Percentiles rank a stretch among this genome's conserved stretches.
These are phyloP conservation scores for Myotis planiceps DNA, from an alignment of 2,797 vertebrate species.

Conservation along the genomic window DNA sequence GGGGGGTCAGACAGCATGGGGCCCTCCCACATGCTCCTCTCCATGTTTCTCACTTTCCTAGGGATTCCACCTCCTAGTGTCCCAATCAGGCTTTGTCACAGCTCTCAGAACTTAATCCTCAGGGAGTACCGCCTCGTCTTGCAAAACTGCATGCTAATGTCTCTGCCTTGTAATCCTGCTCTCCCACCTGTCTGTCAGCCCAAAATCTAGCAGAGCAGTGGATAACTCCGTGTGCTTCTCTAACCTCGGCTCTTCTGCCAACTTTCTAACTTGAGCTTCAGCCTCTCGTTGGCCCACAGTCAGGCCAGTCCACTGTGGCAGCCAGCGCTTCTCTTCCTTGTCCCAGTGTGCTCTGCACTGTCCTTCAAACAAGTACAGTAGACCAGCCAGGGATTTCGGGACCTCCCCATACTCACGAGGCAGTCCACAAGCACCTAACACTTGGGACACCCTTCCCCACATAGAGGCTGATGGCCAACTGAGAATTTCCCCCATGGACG, in stretches of 20 bases:
- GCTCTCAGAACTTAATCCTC: background rate
- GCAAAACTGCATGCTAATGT: background rate
- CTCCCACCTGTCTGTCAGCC: background rate
- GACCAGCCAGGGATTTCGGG: too few relatives aligned
- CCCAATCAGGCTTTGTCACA: background rate
- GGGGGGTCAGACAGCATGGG: fast-evolving
- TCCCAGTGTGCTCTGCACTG: background rate
- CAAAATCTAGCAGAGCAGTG: background rate
- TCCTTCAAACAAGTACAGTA: background rate
- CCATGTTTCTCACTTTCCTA: background rate
- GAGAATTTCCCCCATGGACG: background rate
- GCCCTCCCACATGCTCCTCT: background rate
- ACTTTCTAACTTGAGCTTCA: background rate
- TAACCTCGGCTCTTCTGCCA: background rate
- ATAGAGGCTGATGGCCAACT: background rate
- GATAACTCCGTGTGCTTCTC: background rate
- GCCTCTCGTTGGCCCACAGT: background rate
- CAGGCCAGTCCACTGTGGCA: background rate
- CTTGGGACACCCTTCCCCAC: background rate
- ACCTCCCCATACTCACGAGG: background rate
- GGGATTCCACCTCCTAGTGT: background rate
- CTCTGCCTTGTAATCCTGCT: background rate
- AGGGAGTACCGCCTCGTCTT: fast-evolving
- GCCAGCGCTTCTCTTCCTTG: background rate
- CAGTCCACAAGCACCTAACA: background rate